A percentile compares a stretch with the other conserved stretches of the same genome.
phyloP scores from a whole-genome alignment of 1,140 invertebrate species.

The Cyphomyrmex costatus region DNA sequence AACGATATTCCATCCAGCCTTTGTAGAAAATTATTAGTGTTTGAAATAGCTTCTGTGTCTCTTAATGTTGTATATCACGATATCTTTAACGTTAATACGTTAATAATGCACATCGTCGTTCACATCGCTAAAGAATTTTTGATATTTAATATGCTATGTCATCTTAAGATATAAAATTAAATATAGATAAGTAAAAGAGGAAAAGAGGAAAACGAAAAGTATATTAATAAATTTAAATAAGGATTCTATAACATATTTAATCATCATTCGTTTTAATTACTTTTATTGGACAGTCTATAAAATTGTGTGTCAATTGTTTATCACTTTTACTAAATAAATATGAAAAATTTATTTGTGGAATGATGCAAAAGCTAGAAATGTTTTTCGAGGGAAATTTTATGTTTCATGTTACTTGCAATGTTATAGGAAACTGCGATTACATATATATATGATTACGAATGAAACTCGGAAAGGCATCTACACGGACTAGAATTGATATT shows the following conservation, averaged over 20 bases:
- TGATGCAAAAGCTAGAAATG: not conserved
- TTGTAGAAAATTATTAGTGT: not conserved
- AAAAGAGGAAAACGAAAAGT: not conserved
- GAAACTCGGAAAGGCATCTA: constrained; percentile 37
- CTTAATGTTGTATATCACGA: constrained; percentile 14
- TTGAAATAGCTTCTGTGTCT: constrained; percentile 12
- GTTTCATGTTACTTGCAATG: not conserved
- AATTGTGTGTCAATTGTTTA: not conserved
- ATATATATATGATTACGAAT: not conserved
- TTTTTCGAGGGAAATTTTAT: not conserved
- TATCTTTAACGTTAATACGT: constrained; percentile 20
- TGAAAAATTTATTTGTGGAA: not conserved
- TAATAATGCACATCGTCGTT: not conserved
- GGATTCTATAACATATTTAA: not conserved
- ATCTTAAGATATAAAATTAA: not conserved
- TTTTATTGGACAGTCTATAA: not conserved
- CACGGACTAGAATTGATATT: constrained; percentile 25
- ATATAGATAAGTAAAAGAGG: not conserved
- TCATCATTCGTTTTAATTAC: not conserved
- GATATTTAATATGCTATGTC: not conserved
- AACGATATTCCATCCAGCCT: constrained; percentile 14
- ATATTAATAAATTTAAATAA: not conserved
- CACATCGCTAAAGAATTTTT: not conserved
- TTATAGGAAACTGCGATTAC: not conserved
- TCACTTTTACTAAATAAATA: not conserved